phyloP scores from a whole-genome alignment of 2,113 vertebrate species.

The Cariama cristata region DNA sequence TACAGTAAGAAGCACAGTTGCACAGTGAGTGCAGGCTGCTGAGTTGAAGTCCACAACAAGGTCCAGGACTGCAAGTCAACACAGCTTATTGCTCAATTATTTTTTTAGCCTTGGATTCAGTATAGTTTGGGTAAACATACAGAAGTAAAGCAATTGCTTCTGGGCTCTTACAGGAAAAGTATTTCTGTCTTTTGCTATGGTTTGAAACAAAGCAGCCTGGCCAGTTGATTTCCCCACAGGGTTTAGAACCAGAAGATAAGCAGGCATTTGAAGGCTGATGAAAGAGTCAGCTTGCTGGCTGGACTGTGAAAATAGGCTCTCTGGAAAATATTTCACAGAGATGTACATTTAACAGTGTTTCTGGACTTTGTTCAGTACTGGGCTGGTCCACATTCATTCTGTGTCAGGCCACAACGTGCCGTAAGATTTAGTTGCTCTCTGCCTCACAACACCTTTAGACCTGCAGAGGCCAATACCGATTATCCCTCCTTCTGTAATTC shows the following conservation, averaged over 20 bases:
- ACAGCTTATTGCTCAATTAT: neutral
- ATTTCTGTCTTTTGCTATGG: neutral
- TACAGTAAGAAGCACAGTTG: neutral
- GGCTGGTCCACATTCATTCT: neutral
- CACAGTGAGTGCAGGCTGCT: neutral
- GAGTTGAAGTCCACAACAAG: neutral
- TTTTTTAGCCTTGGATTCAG: neutral
- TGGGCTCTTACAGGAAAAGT: neutral
- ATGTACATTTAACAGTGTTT: neutral
- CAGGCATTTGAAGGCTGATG: neutral
- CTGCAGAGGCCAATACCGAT: neutral
- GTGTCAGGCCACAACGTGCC: neutral
- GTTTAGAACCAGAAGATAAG: neutral
- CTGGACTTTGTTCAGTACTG: neutral
- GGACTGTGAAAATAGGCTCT: neutral
- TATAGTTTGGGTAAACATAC: neutral
- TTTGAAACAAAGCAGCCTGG: neutral
- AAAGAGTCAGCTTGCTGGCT: neutral
- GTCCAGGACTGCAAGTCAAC: neutral
- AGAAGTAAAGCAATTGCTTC: conserved; percentile 14
- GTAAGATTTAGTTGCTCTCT: neutral
- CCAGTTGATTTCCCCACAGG: neutral
- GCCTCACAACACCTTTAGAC: neutral
- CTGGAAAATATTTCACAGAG: neutral
- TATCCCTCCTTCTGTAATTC: neutral